These are phyloP conservation scores for Galagoides demidoff DNA, from an alignment of 2,797 vertebrate species.

Conservation along the genomic window DNA sequence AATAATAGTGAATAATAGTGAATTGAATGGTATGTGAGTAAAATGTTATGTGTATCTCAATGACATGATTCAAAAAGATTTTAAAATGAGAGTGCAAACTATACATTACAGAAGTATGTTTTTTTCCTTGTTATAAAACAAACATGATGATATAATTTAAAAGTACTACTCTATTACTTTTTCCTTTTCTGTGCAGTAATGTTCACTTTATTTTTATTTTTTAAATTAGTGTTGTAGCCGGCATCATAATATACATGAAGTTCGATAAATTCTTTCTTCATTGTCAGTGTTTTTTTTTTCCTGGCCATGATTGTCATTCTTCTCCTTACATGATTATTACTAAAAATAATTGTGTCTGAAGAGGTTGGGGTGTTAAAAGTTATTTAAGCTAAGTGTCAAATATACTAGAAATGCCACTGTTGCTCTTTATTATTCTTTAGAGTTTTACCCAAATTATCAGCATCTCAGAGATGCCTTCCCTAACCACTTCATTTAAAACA, in stretches of 20 bases:
- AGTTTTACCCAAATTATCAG: conserved; percentile 35
- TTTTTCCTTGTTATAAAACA: not conserved
- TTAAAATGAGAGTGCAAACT: conserved; percentile 28
- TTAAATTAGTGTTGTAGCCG: conserved; percentile 25
- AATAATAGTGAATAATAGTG: not conserved
- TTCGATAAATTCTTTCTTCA: not conserved
- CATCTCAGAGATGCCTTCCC: not conserved
- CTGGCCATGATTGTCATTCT: not conserved
- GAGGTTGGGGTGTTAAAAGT: not conserved
- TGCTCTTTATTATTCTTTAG: not conserved
- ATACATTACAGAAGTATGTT: not conserved
- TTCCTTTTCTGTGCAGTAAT: not conserved
- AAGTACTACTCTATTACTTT: not conserved
- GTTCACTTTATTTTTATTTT: conserved; percentile 38
- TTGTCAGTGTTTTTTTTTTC: not conserved
- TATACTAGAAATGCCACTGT: conserved; percentile 9
- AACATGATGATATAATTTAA: not conserved
- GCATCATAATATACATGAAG: not conserved
- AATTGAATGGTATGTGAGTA: not conserved
- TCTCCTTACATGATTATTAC: not conserved
- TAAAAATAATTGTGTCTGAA: conserved; percentile 34
- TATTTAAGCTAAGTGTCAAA: conserved; percentile 9
- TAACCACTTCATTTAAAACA: conserved; percentile 33
- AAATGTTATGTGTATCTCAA: not conserved
- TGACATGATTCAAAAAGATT: not conserved